Evolutionary conservation across 2,113 vertebrate species (phyloP), one percentile per base, ranked within the genome.

Genomic region (Alligator sinensis): DNA sequence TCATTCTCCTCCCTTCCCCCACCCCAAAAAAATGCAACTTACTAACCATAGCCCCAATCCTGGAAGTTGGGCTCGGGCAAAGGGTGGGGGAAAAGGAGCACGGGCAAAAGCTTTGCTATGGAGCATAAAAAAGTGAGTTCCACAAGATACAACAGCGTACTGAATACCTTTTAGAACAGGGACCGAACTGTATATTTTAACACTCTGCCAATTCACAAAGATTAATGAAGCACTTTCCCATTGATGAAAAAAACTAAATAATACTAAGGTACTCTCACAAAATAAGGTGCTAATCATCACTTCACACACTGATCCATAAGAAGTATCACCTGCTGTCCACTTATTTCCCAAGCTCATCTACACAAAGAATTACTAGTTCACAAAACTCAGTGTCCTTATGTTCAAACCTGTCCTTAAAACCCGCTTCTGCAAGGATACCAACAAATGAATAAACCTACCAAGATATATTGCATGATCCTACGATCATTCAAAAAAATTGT

Each of bases 241-340:
- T 97, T 96, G 94, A 96, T 93, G 86, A 88, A 96, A 95, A 83
- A 81, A 82, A 93, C 76, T 87, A 95, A 88, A 78, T 93, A 95
- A 95, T 89, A 92, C 90, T 95, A 96, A 97, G 94, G 87, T 94
- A 77, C 94, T 92, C 96, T 82, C 93, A 58, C 93, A 92, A 97
- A 96, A 94, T 0, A 19, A 87, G 92, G 91, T 85, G 63, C 87
- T 95, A 90, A 86, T 95, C 92, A 94, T 95, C 92, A 94, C 96
- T 82, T 96, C 83, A 96, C 95, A 95, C 96, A 92, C 96, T 97
- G 96, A 97, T 90, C 91, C 92, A 72, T 5, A 22, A 72, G 68
- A 10, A 97, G 93, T 95, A 95, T 94, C 91, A 78, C 81, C 88
- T 80, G 47, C 92, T 87, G 86, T 64, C 62, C 75, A 92, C 60